These are phyloP conservation scores for Pelusios castaneus DNA, from an alignment of 2,113 vertebrate genomes.

Conservation along the genomic window DNA sequence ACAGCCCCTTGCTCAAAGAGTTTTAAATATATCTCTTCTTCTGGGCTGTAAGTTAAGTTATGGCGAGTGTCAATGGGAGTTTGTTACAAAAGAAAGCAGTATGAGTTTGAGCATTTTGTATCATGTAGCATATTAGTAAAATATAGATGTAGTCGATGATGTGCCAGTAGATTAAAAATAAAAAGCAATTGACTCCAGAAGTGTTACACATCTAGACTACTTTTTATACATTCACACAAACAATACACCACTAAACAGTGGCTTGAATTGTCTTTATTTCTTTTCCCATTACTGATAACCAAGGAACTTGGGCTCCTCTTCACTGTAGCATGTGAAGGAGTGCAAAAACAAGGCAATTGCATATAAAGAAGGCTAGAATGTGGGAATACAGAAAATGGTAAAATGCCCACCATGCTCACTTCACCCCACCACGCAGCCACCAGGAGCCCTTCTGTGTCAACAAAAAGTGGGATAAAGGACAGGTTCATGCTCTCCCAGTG, in stretches of 20 bases:
- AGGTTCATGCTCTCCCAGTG: not conserved
- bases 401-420: not conserved
- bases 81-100: not conserved
- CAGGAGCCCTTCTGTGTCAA: not conserved
- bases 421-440: not conserved
- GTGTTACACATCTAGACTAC: not conserved
- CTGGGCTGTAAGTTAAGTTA: not conserved
- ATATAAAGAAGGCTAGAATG: not conserved
- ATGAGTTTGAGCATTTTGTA: not conserved
- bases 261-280: no score
- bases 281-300: not conserved
- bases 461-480: not conserved
- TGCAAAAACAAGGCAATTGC: not conserved
- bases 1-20: not conserved
- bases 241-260: not conserved
- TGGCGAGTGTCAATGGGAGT: not conserved
- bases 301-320: not conserved
- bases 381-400: not conserved
- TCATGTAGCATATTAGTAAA: not conserved
- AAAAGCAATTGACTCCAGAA: not conserved
- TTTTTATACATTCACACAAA: not conserved
- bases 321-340: not conserved
- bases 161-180: not conserved
- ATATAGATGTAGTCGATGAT: not conserved
- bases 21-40: not conserved